Base-by-base conservation (phyloP, 2,113 vertebrate genomes). In the Chroicocephalus ridibundus region DNA sequence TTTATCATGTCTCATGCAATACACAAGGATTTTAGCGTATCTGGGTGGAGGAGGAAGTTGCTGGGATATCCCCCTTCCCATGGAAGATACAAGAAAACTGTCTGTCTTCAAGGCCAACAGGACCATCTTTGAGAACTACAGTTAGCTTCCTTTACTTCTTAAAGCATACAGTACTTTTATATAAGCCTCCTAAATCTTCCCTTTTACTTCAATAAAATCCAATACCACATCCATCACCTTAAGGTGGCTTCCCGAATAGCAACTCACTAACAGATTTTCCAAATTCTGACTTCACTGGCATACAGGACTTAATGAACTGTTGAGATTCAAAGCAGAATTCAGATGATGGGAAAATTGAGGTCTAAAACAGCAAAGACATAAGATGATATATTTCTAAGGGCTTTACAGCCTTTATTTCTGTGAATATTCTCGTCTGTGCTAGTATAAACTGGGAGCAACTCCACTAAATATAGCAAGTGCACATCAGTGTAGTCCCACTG, bases 271-370 rank as follows among this genome's bases (percentile, higher is more conserved):
- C 68, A 72, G 70, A 85, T 92, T 93, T 86, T 94, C 79, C 71
- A 92, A 88, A 88, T 88, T 90, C 80, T 88, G 62, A 77, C 24
- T 91, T 90, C 71, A 42, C 5, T 74, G 60, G n/a, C 72, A 82
- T n/a, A 38, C 42, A 19, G 36, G 54, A 61, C 57, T 94, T 88
- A 77, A 82, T 90, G 84, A 94, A 80, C 70, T 86, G 71, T 32
- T 83, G 54, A 83, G 44, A 92, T 88, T 88, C 88, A 96, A 94
- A 95, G 78, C 49, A 90, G 47, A 92, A 83, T 93, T 92, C 78
- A 62, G 34, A 42, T 88, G 29, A 93, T 46, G 15, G 55, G 15
- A 58, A 91, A 95, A 93, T 5, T 80, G 79, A 93, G 71, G 62
- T 95, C 82, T 95, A 76, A 91, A 95, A 5, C 42, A 61, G 31